Base-by-base conservation (phyloP, 1,140 invertebrate species). In the Teleogryllus occipitalis region DNA sequence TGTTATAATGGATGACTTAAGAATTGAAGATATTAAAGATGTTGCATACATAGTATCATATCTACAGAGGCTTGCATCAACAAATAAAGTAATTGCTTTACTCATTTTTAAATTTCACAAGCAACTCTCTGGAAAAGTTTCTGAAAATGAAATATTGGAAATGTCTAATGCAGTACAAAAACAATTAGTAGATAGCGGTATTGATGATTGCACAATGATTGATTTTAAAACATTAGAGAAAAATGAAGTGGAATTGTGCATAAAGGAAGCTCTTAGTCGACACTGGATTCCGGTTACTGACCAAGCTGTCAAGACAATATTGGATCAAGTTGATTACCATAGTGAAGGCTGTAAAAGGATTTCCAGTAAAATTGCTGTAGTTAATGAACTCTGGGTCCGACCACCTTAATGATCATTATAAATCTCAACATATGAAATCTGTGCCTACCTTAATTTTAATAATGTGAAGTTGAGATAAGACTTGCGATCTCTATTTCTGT, bases 1-100 rank as follows among this genome's bases (percentile, higher is more conserved):
- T 47, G 47, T 77, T 77, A 21, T 77, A 47, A n/a, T 77, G 14
- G 76, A 77, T 54, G 47, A 21, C n/a, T 77, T 77, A 21, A n/a
- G 47, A 77, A 8, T 21, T 21, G 21, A 21, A 48, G 76, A 77
- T 7, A n/a, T 21, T 3, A 21, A 1, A 47, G 76, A 54, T 77
- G 18, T 22, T 39, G 15, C n/a, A 3, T 18, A 54, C n/a, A 7
- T 77, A 48, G 10, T 21, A n/a, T n/a, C 18, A n/a, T 15, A 77
- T 54, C 22, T 47, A 7, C 7, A 77, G 4, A 15, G 10, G 1
- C 7, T n/a, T 48, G 76, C 8, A 47, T 15, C 21, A 7, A 8
- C n/a, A 49, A 21, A 21, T 15, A 77, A 48, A 22, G 76, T 48
- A 47, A 77, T 77, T 77, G 46, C 48, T 77, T 21, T 77, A 21